Percentiles rank a stretch among this genome's conserved stretches.
Evolutionary conservation across 1,140 invertebrate genomes (phyloP).

Genomic region (Camponotus floridanus): DNA sequence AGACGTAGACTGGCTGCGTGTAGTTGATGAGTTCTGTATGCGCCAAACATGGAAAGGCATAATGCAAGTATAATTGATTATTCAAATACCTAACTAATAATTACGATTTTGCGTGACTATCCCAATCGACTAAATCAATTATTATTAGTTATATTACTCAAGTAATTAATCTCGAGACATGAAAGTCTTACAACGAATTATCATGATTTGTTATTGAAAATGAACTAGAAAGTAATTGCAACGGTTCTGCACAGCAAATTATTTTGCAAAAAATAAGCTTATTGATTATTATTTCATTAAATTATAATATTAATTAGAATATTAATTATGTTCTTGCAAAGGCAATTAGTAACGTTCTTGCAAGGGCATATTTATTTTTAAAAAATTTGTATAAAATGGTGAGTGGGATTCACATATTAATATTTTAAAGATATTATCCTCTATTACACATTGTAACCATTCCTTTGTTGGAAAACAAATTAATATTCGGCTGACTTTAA

Average conservation of each 20-base stretch:
- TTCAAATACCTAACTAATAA: background rate
- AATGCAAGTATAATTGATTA: background rate
- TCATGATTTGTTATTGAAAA: background rate
- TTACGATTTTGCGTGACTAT: background rate
- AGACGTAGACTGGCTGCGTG: slow-evolving; percentile 97
- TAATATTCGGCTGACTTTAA: background rate
- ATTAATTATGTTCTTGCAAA: slow-evolving; percentile 1
- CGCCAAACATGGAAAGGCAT: background rate
- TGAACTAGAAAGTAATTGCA: slow-evolving; percentile 20
- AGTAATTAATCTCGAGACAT: slow-evolving; percentile 2
- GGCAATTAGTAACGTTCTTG: background rate
- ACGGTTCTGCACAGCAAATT: slow-evolving; percentile 9
- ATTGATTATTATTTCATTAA: slow-evolving; percentile 8
- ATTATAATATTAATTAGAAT: background rate
- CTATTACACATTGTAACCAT: background rate
- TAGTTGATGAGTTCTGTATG: slow-evolving; percentile 94
- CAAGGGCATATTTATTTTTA: background rate
- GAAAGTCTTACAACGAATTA: background rate
- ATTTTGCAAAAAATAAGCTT: slow-evolving; percentile 31
- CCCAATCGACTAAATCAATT: slow-evolving; percentile 10
- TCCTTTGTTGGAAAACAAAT: background rate
- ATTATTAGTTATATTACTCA: slow-evolving; percentile 1
- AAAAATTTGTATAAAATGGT: slow-evolving; percentile 30
- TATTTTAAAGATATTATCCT: background rate
- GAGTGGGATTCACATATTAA: slow-evolving; percentile 42